These are phyloP conservation scores for Andricus curvator DNA, from an alignment of 2,888 invertebrate species.

Conservation along the genomic window DNA sequence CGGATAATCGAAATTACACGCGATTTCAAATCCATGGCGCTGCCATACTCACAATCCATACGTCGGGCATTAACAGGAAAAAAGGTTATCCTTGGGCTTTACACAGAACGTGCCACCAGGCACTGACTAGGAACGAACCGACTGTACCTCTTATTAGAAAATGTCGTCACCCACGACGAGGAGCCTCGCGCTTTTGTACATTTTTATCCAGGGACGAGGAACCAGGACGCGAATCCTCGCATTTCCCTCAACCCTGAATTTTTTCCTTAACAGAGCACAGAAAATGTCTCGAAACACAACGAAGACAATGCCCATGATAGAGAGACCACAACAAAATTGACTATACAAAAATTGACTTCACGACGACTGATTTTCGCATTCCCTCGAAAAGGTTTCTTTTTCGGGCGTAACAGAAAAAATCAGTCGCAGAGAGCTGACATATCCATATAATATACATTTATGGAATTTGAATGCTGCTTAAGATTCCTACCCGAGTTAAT, in stretches of 20 bases:
- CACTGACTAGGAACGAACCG: conserved; percentile 17
- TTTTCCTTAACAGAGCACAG: not conserved
- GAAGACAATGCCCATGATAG: not conserved
- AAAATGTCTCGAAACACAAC: conserved; percentile 9
- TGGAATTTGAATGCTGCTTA: too few relatives aligned
- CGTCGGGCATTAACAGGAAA: conserved; percentile 22
- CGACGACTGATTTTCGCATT: not conserved
- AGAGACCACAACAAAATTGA: not conserved
- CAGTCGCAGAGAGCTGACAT: not conserved
- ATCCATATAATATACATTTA: not conserved
- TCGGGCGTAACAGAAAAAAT: not conserved
- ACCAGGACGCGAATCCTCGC: conserved; percentile 1
- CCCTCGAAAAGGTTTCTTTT: not conserved
- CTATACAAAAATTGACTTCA: not conserved
- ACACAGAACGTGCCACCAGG: not conserved
- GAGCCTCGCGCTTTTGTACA: conserved; percentile 23
- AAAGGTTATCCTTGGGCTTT: conserved; percentile 18
- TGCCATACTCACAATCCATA: conserved; percentile 23
- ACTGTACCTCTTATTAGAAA: conserved; percentile 34
- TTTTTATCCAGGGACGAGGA: conserved; percentile 20
- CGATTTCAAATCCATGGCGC: conserved; percentile 5
- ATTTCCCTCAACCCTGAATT: conserved; percentile 4
- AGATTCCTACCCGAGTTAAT: too few relatives aligned
- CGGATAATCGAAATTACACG: not conserved
- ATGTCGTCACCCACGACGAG: conserved; percentile 6